Evolutionary conservation across 1,140 invertebrate genomes (phyloP).

Genomic region (Philaenus spumarius): DNA sequence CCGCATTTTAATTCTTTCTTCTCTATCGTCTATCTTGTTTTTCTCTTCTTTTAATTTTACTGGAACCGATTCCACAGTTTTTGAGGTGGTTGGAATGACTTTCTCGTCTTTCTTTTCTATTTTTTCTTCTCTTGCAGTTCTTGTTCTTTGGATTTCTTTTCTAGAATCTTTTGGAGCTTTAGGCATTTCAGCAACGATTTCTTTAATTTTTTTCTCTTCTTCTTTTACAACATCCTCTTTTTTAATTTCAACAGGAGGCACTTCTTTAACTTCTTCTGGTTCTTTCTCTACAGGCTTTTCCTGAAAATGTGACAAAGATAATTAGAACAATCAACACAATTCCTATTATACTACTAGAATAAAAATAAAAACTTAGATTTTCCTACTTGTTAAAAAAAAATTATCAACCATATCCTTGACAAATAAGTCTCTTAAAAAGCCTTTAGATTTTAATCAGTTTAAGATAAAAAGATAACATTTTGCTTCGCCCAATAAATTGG

Average conservation of each 20-base stretch:
- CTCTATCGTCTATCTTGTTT: constrained; percentile 9
- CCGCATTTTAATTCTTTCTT: constrained; percentile 18
- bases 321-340: no score
- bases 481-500: no score
- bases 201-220: constrained; percentile 11
- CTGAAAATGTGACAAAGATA: no score
- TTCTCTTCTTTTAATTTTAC: constrained; percentile 2
- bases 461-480: no score
- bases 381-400: no score
- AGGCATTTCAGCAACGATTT: neutral
- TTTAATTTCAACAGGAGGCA: constrained; percentile 54
- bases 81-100: neutral
- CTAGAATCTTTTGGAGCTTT: constrained; percentile 3
- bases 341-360: no score
- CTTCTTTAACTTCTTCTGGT: constrained; percentile 45
- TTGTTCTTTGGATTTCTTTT: constrained; percentile 6
- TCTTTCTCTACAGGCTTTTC: constrained; percentile 34
- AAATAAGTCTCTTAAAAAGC: no score
- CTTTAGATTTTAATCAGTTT: no score
- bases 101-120: constrained; percentile 11
- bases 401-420: no score
- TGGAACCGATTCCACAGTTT: neutral
- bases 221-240: constrained; percentile 16
- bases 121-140: constrained; percentile 4
- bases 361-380: no score